phyloP scores from a whole-genome alignment of 1,140 invertebrate genomes.

The Polyergus mexicanus region DNA sequence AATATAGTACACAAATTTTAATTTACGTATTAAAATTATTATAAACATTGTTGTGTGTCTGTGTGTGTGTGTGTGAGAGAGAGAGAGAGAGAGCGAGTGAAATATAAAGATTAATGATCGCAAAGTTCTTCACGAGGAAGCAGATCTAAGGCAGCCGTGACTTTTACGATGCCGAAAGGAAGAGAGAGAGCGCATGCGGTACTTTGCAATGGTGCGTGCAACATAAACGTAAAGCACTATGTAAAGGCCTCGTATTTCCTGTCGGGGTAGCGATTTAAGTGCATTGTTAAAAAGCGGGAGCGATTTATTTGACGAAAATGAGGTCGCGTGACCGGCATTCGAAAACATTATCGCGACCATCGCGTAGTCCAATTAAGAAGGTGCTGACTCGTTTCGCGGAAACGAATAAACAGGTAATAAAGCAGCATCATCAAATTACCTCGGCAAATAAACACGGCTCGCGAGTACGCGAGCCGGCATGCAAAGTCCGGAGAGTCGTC shows the following conservation, averaged over 20 bases:
- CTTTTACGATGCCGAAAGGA: constrained; percentile 20
- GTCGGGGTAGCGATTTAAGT: constrained; percentile 47
- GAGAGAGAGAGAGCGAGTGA: neutral
- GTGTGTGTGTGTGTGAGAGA: no score
- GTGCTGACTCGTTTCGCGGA: constrained; percentile 67
- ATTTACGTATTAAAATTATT: neutral
- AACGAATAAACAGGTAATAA: constrained; percentile 76
- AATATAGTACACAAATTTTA: neutral
- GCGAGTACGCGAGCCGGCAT: constrained; percentile 27
- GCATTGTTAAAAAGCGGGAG: constrained; percentile 55
- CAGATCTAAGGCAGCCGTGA: neutral
- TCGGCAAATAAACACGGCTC: constrained; percentile 67
- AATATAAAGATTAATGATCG: constrained; percentile 3
- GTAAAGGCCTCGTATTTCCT: constrained; percentile 48
- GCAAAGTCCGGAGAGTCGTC: constrained; percentile 72
- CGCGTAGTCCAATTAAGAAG: constrained; percentile 64
- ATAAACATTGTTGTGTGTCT: neutral
- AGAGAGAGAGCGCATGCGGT: neutral
- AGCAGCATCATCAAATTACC: constrained; percentile 66
- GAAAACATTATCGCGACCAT: constrained; percentile 58
- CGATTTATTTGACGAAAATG: constrained; percentile 61
- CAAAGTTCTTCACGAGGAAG: neutral
- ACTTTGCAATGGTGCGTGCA: constrained; percentile 43
- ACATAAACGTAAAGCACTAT: constrained; percentile 52
- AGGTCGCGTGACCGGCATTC: constrained; percentile 54